Evolutionary conservation across 1,140 invertebrate genomes (phyloP).

Genomic region (Procambarus virginalis): DNA sequence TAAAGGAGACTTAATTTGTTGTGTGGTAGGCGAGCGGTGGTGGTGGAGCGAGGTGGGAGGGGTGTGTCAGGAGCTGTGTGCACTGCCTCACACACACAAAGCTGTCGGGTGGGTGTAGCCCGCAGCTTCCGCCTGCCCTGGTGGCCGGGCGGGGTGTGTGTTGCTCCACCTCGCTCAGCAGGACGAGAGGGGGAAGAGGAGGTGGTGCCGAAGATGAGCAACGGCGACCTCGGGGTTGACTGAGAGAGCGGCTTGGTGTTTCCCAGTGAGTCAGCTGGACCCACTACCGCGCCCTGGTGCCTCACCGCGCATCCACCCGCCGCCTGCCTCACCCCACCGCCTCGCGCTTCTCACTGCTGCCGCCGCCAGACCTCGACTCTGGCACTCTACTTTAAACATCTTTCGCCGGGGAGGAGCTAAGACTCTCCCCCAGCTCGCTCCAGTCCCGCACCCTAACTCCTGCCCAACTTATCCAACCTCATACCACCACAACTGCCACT

Average conservation of each 20-base stretch:
- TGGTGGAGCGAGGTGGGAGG: constrained; percentile 17
- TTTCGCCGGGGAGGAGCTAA: constrained; percentile 53
- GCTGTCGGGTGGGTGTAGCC: not conserved
- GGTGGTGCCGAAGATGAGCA: not conserved
- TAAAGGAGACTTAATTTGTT: not conserved
- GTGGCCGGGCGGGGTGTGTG: constrained; percentile 18
- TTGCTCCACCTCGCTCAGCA: not conserved
- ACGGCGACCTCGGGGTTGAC: not conserved
- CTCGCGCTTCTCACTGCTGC: constrained; percentile 39
- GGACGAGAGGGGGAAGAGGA: constrained; percentile 9
- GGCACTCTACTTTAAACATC: constrained; percentile 65
- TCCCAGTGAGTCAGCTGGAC: constrained; percentile 40
- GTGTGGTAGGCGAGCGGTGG: not conserved
- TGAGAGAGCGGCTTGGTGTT: constrained; percentile 30
- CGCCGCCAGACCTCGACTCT: constrained; percentile 40
- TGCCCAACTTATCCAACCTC: constrained; percentile 16
- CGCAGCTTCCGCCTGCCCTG: constrained; percentile 28
- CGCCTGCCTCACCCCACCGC: constrained; percentile 11
- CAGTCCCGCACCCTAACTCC: constrained; percentile 12
- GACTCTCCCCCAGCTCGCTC: constrained; percentile 8
- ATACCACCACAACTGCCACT: not conserved
- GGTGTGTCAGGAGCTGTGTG: constrained; percentile 34
- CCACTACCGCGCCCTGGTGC: constrained; percentile 22
- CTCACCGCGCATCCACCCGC: constrained; percentile 25
- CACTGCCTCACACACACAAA: constrained; percentile 33